Evolutionary conservation across 2,113 vertebrate species (phyloP).

Genomic region (Mystacornis crossleyi): DNA sequence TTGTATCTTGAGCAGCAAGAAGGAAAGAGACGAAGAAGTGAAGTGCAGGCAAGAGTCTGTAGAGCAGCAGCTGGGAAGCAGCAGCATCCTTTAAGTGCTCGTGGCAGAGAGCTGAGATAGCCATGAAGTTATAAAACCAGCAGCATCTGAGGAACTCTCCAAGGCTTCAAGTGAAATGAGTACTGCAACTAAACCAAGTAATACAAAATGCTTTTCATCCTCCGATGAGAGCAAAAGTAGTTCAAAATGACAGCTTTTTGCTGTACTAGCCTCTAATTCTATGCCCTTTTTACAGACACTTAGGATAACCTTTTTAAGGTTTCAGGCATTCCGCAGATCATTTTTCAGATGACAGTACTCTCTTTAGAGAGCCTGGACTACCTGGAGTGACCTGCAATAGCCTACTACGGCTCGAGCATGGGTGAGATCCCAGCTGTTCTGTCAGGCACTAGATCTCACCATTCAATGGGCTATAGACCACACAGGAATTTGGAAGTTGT

Average conservation of each 20-base stretch:
- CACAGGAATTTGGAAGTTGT: conserved; percentile 9
- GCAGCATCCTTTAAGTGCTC: not conserved
- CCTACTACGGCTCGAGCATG: not conserved
- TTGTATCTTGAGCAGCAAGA: not conserved
- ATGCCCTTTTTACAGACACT: not conserved
- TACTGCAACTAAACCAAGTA: not conserved
- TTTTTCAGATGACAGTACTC: not conserved
- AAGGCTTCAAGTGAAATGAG: not conserved
- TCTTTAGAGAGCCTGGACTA: not conserved
- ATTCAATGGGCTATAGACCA: not conserved
- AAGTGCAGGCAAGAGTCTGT: not conserved
- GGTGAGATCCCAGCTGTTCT: conserved; percentile 27
- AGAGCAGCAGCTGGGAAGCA: not conserved
- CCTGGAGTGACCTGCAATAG: not conserved
- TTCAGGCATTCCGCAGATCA: not conserved
- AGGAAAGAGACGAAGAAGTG: accelerated
- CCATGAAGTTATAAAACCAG: not conserved
- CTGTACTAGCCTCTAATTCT: not conserved
- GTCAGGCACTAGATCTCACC: not conserved
- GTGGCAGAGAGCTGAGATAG: not conserved
- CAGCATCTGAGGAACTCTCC: not conserved
- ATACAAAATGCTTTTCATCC: not conserved
- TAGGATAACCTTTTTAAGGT: not conserved
- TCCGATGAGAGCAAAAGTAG: not conserved
- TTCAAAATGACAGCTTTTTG: not conserved